Conservation (phyloP, 2,797 vertebrate genomes). For the Cottoperca gobio region DNA sequence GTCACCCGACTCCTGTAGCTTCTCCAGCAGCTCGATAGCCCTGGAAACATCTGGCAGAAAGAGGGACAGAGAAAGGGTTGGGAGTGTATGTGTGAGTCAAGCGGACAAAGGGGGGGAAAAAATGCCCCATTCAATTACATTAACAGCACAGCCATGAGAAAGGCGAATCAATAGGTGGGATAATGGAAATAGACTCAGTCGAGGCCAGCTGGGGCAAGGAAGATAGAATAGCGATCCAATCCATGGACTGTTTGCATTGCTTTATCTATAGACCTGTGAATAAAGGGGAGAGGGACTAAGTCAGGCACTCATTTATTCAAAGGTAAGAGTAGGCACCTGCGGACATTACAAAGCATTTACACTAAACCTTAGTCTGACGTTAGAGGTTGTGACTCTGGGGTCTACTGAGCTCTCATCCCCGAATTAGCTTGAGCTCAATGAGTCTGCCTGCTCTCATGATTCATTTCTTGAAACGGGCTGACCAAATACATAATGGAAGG, state of each 20-base stretch:
- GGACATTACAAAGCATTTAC: conserved; percentile 51
- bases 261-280: conserved; percentile 35
- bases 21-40: conserved; percentile 97
- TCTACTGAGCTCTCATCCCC: conserved; percentile 27
- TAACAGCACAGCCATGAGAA: conserved; percentile 59
- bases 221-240: conserved; percentile 51
- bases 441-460: conserved; percentile 45
- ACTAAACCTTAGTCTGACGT: conserved; percentile 40
- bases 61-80: conserved; percentile 19
- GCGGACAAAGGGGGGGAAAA: not conserved
- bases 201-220: conserved; percentile 43
- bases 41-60: conserved; percentile 92
- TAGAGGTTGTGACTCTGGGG: conserved; percentile 41
- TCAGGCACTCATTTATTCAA: conserved; percentile 39
- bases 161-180: conserved; percentile 69
- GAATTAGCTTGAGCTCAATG: conserved; percentile 54
- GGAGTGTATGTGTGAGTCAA: conserved; percentile 13
- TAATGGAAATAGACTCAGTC: conserved; percentile 73
- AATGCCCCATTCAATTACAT: conserved; percentile 65
- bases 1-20: conserved; percentile 96
- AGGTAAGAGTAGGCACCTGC: conserved; percentile 15
- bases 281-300: conserved; percentile 10
- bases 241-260: conserved; percentile 50
- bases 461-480: conserved; percentile 52
- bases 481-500: conserved; percentile 31